These are phyloP conservation scores for Alloscopus bannaensis DNA, from an alignment of 2,888 invertebrate genomes.

Conservation along the genomic window DNA sequence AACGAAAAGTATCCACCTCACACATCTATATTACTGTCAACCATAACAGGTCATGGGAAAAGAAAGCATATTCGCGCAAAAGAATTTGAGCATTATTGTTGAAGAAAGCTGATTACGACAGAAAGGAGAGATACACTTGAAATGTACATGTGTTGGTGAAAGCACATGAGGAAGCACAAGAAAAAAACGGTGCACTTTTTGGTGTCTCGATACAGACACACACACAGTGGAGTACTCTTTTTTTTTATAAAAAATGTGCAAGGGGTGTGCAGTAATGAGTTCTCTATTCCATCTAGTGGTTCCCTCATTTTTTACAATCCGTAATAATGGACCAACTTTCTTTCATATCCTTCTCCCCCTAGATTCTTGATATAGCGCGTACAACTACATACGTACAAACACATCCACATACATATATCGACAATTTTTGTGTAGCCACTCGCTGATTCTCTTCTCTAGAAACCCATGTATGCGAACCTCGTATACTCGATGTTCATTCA, in stretches of 20 bases:
- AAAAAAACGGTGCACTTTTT: no score
- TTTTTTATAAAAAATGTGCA: no score
- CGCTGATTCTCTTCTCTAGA: no score
- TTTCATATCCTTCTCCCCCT: conserved; percentile 2
- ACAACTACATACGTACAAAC: no score
- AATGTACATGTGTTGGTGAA: not conserved
- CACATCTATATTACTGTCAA: conserved; percentile 26
- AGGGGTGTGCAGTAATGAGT: no score
- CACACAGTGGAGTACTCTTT: no score
- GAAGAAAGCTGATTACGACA: not conserved
- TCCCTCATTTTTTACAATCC: conserved; percentile 14
- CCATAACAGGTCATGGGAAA: not conserved
- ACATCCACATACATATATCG: no score
- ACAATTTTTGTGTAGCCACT: no score
- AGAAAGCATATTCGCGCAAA: not conserved
- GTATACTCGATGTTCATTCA: conserved; percentile 30
- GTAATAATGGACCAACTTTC: conserved; percentile 22
- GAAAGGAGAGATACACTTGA: not conserved
- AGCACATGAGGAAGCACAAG: not conserved
- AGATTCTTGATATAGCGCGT: no score
- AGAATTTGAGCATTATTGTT: conserved; percentile 11
- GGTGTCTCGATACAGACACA: no score
- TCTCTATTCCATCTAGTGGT: not conserved
- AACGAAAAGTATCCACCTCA: conserved; percentile 24
- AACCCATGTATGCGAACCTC: no score